Evolutionary conservation across 2,888 invertebrate species (phyloP).

Genomic region (Spisula subtruncata): DNA sequence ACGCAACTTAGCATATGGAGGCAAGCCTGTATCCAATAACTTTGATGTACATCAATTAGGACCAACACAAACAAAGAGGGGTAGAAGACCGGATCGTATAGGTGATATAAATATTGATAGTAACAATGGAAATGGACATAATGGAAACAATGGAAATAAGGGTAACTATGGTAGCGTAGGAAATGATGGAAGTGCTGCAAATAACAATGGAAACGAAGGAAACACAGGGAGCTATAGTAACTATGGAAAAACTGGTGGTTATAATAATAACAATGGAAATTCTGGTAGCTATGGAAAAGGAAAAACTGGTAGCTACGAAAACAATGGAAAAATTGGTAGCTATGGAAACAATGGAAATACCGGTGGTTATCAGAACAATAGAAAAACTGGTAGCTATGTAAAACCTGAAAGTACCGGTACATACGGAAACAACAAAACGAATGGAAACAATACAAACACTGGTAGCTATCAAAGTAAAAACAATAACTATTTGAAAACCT

Average conservation of each 20-base stretch:
- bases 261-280: neutral
- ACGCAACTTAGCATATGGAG: neutral
- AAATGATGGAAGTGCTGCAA: neutral
- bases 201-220: neutral
- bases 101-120: slow-evolving; percentile 25
- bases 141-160: neutral
- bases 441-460: neutral
- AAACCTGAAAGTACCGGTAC: neutral
- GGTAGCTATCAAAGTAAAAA: neutral
- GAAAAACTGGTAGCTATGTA: neutral
- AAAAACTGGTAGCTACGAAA: neutral
- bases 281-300: neutral
- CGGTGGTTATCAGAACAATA: neutral
- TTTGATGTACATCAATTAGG: neutral
- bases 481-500: too few species aligned
- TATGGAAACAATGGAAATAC: neutral
- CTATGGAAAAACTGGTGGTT: neutral
- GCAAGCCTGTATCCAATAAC: neutral
- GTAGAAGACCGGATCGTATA: slow-evolving; percentile 3
- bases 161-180: neutral
- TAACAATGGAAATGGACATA: neutral
- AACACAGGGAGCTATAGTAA: neutral
- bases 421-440: neutral
- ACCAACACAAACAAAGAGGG: slow-evolving; percentile 38
- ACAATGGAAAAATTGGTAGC: neutral